Percentiles rank a stretch among this genome's conserved stretches.
These are phyloP conservation scores for Nothoprocta pentlandii DNA, from an alignment of 2,113 vertebrate species.

Conservation along the genomic window DNA sequence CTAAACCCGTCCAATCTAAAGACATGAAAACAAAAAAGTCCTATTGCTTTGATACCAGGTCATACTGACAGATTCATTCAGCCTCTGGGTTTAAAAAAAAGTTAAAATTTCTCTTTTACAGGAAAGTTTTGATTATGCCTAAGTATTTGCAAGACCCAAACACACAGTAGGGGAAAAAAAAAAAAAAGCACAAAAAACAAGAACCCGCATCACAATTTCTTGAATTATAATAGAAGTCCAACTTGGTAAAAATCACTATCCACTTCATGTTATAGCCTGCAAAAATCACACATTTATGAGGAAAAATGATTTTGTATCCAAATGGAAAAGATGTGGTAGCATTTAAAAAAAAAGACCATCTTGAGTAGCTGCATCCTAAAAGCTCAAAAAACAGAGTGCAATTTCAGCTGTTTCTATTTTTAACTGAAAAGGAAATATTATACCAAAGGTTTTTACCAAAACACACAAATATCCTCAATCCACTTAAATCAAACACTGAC, in stretches of 20 bases:
- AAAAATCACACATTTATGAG: background rate
- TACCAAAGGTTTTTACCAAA: background rate
- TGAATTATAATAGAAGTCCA: background rate
- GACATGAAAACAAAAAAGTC: constrained; percentile 21
- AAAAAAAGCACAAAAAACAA: background rate
- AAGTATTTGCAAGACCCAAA: background rate
- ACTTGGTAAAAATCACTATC: background rate
- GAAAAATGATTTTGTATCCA: background rate
- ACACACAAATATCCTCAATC: background rate
- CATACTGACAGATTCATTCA: background rate
- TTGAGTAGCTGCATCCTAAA: background rate
- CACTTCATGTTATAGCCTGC: background rate
- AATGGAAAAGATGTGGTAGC: background rate
- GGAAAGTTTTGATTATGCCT: background rate
- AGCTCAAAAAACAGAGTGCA: background rate
- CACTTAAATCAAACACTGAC: background rate
- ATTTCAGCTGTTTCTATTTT: background rate
- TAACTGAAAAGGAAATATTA: background rate
- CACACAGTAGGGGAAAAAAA: background rate
- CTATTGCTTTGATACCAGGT: background rate
- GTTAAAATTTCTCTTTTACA: background rate
- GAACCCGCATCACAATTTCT: background rate
- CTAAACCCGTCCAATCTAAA: constrained; percentile 96
- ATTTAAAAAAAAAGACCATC: background rate
- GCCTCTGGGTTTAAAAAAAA: background rate